Conservation (phyloP, 2,888 invertebrate species). For the Agrenia bidenticulata region DNA sequence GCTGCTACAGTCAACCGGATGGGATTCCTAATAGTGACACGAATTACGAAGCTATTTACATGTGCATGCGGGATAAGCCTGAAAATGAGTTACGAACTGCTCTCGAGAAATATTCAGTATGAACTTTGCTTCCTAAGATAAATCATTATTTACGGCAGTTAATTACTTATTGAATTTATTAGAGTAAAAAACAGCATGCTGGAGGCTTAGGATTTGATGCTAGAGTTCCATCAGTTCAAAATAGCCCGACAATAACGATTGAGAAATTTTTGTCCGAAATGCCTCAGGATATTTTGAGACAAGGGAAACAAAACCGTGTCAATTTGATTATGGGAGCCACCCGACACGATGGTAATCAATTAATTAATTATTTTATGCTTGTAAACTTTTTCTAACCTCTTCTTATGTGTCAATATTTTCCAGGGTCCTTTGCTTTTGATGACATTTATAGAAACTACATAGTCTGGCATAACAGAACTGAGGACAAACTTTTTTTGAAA, state of each 20-base stretch:
- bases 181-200: constrained; percentile 18
- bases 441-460: constrained; percentile 31
- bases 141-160: too few species aligned
- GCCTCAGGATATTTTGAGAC: constrained; percentile 32
- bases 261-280: constrained; percentile 18
- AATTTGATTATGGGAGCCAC: constrained; percentile 40
- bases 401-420: too few species aligned
- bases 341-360: constrained; percentile 36
- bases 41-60: constrained; percentile 16
- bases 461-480: constrained; percentile 11
- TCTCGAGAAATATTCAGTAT: constrained; percentile 25
- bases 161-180: too few species aligned
- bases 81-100: constrained; percentile 18
- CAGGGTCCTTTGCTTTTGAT: background rate
- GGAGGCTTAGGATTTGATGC: constrained; percentile 38
- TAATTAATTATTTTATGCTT: too few species aligned
- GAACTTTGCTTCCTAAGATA: too few species aligned
- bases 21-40: background rate
- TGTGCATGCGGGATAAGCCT: constrained; percentile 19
- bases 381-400: too few species aligned
- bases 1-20: constrained; percentile 21
- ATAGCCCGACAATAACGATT: background rate
- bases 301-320: constrained; percentile 23
- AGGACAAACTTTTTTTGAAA: constrained; percentile 33
- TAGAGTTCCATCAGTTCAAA: constrained; percentile 33